Conservation (phyloP, 2,888 invertebrate genomes). For the Cosmorhoe ocellata region DNA sequence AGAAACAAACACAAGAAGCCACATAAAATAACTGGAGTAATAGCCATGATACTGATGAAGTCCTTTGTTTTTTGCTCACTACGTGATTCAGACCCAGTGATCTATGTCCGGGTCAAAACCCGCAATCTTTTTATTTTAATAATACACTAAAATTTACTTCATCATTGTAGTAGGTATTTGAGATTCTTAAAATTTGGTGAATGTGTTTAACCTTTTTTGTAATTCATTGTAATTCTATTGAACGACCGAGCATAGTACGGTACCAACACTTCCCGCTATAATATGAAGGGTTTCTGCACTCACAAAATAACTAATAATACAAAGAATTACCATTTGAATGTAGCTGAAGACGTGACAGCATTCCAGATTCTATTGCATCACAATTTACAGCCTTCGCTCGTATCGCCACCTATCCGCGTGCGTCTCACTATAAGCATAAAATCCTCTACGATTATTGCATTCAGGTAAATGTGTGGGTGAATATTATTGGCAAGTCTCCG, state of each 20-base stretch:
- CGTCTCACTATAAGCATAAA: slow-evolving; percentile 64
- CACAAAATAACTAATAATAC: slow-evolving; percentile 18
- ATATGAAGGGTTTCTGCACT: neutral
- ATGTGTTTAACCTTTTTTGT: too few relatives aligned
- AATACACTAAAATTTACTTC: slow-evolving; percentile 33
- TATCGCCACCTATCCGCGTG: slow-evolving; percentile 55
- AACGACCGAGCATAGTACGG: too few relatives aligned
- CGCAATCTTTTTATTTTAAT: slow-evolving; percentile 32
- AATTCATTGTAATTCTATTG: too few relatives aligned
- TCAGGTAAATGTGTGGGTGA: slow-evolving; percentile 72
- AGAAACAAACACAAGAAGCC: slow-evolving; percentile 17
- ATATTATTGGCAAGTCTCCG: slow-evolving; percentile 75
- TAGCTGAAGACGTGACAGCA: slow-evolving; percentile 48
- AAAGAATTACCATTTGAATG: slow-evolving; percentile 46
- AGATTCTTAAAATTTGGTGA: neutral
- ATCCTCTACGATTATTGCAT: slow-evolving; percentile 67
- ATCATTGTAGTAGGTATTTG: slow-evolving; percentile 23
- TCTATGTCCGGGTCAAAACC: slow-evolving; percentile 66
- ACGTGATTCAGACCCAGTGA: slow-evolving; percentile 56
- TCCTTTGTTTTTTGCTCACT: slow-evolving; percentile 46
- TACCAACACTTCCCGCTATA: neutral
- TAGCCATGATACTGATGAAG: slow-evolving; percentile 33
- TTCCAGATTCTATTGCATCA: slow-evolving; percentile 54
- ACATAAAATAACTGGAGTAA: slow-evolving; percentile 30
- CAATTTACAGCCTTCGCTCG: slow-evolving; percentile 50